Percentiles rank a stretch among this genome's conserved stretches.
phyloP scores from a whole-genome alignment of 1,140 invertebrate species.

The Pogonomyrmex californicus region DNA sequence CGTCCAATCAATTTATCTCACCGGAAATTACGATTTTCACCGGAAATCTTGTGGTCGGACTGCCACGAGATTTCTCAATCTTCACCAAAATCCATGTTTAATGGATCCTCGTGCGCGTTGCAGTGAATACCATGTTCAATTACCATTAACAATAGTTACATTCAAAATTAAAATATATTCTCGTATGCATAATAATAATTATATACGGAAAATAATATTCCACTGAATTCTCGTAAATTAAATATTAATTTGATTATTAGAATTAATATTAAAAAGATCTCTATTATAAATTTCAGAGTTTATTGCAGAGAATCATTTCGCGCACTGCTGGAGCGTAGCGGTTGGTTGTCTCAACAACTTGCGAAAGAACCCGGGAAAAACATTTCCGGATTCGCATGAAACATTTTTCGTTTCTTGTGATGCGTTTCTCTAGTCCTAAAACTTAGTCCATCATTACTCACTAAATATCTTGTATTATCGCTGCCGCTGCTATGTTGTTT shows the following conservation, averaged over 20 bases:
- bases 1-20: conserved; percentile 69
- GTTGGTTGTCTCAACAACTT: conserved; percentile 2
- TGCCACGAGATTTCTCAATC: conserved; percentile 46
- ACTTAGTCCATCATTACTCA: conserved; percentile 7
- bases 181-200: background rate
- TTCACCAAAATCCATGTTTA: background rate
- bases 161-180: background rate
- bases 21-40: conserved; percentile 74
- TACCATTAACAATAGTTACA: conserved; percentile 16
- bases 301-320: background rate
- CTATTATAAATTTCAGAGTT: background rate
- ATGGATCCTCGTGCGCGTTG: background rate
- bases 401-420: conserved; percentile 27
- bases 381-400: conserved; percentile 12
- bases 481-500: conserved; percentile 36
- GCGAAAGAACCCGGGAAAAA: conserved; percentile 24
- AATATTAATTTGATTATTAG: background rate
- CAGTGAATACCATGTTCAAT: background rate
- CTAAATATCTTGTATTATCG: conserved; percentile 24
- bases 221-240: background rate
- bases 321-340: conserved; percentile 17
- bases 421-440: conserved; percentile 35
- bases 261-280: conserved; percentile 11
- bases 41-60: conserved; percentile 71
- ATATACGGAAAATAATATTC: background rate